phyloP scores from a whole-genome alignment of 2,888 invertebrate genomes.

The Hypselothyrea guttata region DNA sequence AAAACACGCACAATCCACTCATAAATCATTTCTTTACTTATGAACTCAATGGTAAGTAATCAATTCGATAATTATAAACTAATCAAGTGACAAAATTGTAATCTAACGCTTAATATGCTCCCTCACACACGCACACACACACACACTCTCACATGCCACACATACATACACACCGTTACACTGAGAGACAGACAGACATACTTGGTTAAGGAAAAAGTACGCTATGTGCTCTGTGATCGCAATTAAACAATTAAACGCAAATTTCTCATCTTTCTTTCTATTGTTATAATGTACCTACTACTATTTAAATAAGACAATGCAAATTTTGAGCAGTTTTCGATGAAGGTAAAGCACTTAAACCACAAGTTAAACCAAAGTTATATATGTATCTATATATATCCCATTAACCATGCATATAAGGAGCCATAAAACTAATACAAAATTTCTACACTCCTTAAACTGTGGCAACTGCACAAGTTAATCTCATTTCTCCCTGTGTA shows the following conservation, averaged over 20 bases:
- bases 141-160: constrained; percentile 1
- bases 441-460: too few relatives aligned
- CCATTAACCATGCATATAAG: not conserved
- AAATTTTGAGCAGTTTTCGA: constrained; percentile 81
- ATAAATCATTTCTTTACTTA: constrained; percentile 17
- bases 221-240: constrained; percentile 53
- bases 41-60: constrained; percentile 52
- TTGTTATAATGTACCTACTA: constrained; percentile 73
- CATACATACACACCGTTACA: constrained; percentile 32
- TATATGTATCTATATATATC: not conserved
- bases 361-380: constrained; percentile 52
- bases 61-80: constrained; percentile 42
- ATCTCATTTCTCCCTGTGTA: constrained; percentile 1
- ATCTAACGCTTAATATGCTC: constrained; percentile 5
- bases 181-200: constrained; percentile 38
- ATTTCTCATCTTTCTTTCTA: constrained; percentile 82
- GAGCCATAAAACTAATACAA: constrained; percentile 2
- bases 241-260: constrained; percentile 81
- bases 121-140: constrained; percentile 12
- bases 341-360: constrained; percentile 81
- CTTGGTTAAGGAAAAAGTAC: not conserved
- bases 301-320: constrained; percentile 80
- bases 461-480: constrained; percentile 8
- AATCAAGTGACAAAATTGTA: constrained; percentile 30
- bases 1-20: constrained; percentile 9